Base-by-base conservation (phyloP, 2,797 vertebrate genomes). In the Coccyzus lansbergi region DNA sequence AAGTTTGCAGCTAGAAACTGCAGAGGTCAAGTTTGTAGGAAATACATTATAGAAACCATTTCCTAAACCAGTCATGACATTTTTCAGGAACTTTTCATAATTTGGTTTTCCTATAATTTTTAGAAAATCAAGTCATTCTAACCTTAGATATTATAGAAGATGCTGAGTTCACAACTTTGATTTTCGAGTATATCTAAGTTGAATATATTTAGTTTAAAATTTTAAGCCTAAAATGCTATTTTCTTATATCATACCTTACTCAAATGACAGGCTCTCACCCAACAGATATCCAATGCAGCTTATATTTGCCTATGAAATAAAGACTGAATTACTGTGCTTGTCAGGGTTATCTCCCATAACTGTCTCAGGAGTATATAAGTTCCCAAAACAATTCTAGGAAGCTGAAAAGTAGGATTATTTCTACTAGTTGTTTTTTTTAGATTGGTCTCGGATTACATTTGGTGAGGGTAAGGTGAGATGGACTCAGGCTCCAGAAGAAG, bases 1-100 rank as follows among this genome's bases (percentile, higher is more conserved):
- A 63, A 74, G 4, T 26, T 16, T 4, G 2, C 6, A 62, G 17
- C 3, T 21, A 68, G 18, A 1, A 38, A 21, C 12, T 74, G 83
- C 76, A 83, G 59, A 92, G 15, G 10, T 38, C 52, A n/a, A 24
- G 19, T 3, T 0, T 71, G 6, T 49, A 60, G 33, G 53, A 75
- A 92, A 46, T 2, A 7, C 15, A 76, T 42, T 3, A 53, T 21
- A 71, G 15, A 9, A 36, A 51, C 59, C 20, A 20, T 11, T 36
- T 2, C 5, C 18, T 69, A 36, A 72, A 13, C 7, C 5, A 48
- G 17, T 40, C 0, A 0, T 48, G 12, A 8, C 40, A 68, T 10
- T 36, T 74, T 48, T 19, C 17, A 18, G 44, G 38, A 18, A 16
- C 16, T 44, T 44, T 44, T 44, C 15, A 17, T 44, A 38, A 38